phyloP scores from a whole-genome alignment of 2,888 invertebrate genomes.

The Hirtodrosophila confusa region DNA sequence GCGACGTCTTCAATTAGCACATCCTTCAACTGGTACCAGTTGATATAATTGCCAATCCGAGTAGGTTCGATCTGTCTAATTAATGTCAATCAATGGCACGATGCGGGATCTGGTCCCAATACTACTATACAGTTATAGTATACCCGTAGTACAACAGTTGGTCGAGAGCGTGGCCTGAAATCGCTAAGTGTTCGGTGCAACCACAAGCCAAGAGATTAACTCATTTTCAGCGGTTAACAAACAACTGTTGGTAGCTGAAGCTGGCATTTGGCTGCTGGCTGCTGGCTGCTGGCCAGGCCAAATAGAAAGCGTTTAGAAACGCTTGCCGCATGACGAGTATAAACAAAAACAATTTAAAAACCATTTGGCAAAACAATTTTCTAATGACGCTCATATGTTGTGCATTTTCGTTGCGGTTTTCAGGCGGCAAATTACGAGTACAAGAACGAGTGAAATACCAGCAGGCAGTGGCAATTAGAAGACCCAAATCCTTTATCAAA shows the following conservation, averaged over 20 bases:
- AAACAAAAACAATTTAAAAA: conserved; percentile 80
- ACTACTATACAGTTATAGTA: neutral
- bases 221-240: conserved; percentile 59
- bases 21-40: conserved; percentile 73
- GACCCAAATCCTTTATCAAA: conserved; percentile 77
- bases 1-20: conserved; percentile 60
- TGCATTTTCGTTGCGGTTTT: conserved; percentile 75
- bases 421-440: conserved; percentile 48
- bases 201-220: conserved; percentile 66
- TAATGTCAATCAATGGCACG: conserved; percentile 62
- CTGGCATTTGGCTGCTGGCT: conserved; percentile 40
- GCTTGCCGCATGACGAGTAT: conserved; percentile 55
- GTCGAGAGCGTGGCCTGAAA: conserved; percentile 59
- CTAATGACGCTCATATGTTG: conserved; percentile 78
- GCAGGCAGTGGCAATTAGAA: conserved; percentile 61
- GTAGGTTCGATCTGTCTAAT: conserved; percentile 38
- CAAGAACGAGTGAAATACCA: conserved; percentile 9
- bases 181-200: conserved; percentile 46
- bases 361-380: conserved; percentile 81
- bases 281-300: conserved; percentile 17
- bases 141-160: conserved; percentile 54
- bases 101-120: conserved; percentile 29
- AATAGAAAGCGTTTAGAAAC: conserved; percentile 66
- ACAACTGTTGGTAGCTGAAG: conserved; percentile 61
- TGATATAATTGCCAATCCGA: conserved; percentile 47